Evolutionary conservation across 1,140 invertebrate genomes (phyloP), one percentile per base, ranked within the genome.

Genomic region (Hyles vespertilio): DNA sequence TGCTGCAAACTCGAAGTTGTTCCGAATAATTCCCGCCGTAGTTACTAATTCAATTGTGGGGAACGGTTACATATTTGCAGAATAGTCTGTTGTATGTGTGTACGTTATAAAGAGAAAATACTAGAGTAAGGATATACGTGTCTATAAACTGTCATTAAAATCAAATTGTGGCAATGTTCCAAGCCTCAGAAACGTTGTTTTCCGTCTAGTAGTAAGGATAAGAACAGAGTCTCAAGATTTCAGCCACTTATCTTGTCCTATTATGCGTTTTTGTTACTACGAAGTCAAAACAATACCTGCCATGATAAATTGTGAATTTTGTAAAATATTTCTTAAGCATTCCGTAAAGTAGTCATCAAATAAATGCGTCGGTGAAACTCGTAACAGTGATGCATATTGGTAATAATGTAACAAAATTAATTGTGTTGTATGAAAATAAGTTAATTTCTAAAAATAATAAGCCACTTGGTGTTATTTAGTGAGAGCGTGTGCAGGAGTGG

Each of bases 101-200:
- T 8, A 40, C 36, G 8, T 40, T 65, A 60, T 62, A 58, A 64
- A 74, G 65, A 80, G 36, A 74, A 74, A 77, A 74, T 71, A 64
- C 71, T 77, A 75, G 63, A 75, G 70, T 72, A 64, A 71, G 70
- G 72, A 79, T 76, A 73, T 82, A 81, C 77, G 81, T 69, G 77
- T 77, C 67, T 79, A 83, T 79, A 82, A 85, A 80, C 69, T 77
- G 81, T 82, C 83, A 84, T 87, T 86, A 87, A 81, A 87, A 87
- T 83, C 74, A 84, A 84, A 83, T 84, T 81, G 81, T 87, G 84
- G 84, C 80, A 49, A 7, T 7, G 59, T 49, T 71, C 81, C 84
- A 87, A 77, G 63, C 72, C 72, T 74, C 75, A 75, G 74, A 81
- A 79, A 81, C 79, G 84, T 84, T 85, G 77, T 85, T 84, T 81